Base-by-base conservation (phyloP, 2,888 invertebrate genomes). In the Sarcophaga subvicina region DNA sequence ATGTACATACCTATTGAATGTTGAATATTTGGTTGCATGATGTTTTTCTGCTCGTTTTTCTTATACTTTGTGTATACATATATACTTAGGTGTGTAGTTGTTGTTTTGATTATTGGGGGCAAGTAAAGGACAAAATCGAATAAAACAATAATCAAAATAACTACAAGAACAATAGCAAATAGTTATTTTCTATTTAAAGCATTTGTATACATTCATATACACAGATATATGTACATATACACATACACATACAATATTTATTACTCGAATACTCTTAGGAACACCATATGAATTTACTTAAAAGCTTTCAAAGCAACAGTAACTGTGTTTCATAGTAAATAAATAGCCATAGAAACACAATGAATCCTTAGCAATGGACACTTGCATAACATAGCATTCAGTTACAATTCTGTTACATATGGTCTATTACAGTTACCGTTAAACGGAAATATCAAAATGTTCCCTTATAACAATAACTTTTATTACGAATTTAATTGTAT, bases 121-220 rank as follows among this genome's bases (percentile, higher is more conserved):
- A 64, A n/a, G 37, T 45, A 45, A 54, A 67, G n/a, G 11, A 67
- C 20, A 12, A 22, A 69, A 47, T 49, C 47, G 11, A 49, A 69
- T 69, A 69, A 69, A 47, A 47, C 20, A 47, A 47, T 47, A 47
- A 69, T 45, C n/a, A 20, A 62, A n/a, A 62, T 62, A 62, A 62
- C 20, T 5, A 47, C 8, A 69, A 22, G 5, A 69, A 69, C 22
- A 47, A 22, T 69, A 12, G 10, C 8, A 37, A 37, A 37, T 37
- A 37, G 37, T 37, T 37, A 37, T 37, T 37, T 37, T 37, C 37
- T 37, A 37, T 37, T 37, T 37, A 37, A 37, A 37, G 1, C 37
- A 37, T 37, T 69, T 47, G 22, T 67, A n/a, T 5, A 20, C 14
- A 12, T 49, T 49, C 14, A 49, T 2, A 37, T 37, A 49, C 14